These are phyloP conservation scores for Muschampia plurimacula DNA, from an alignment of 2,888 invertebrate species.

Conservation along the genomic window DNA sequence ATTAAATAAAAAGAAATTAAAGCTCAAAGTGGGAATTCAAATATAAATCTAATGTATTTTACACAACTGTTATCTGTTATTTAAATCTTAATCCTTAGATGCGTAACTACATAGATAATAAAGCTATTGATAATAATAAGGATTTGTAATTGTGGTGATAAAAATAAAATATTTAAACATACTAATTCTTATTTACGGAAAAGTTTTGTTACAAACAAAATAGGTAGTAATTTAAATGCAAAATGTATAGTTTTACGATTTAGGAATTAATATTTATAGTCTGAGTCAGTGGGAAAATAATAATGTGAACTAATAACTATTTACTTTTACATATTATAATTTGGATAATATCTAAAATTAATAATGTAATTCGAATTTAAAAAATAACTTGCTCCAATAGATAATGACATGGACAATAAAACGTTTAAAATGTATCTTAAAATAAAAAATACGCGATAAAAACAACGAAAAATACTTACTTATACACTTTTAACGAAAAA, in stretches of 20 bases:
- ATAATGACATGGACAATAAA: not conserved
- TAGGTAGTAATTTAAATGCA: not conserved
- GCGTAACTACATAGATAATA: no score
- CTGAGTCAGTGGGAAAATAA: no score
- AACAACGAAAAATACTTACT: no score
- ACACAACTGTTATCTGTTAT: not conserved
- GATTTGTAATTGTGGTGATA: no score
- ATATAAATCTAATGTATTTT: not conserved
- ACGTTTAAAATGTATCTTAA: not conserved
- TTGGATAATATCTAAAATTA: not conserved
- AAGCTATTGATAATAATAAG: no score
- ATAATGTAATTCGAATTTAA: not conserved
- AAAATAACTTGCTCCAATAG: not conserved
- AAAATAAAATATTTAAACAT: no score
- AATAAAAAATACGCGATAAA: no score
- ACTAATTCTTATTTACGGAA: no score
- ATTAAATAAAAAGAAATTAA: not conserved
- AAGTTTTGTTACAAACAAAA: no score
- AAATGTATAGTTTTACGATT: not conserved
- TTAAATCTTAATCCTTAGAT: not conserved
- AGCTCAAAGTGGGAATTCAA: not conserved
- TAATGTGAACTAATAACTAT: not conserved
- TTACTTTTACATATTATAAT: conserved; percentile 2
- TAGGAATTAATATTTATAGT: not conserved
- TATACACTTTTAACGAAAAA: no score